A percentile compares a stretch with the other conserved stretches of the same genome.
These are phyloP conservation scores for Atta colombica DNA, from an alignment of 1,140 invertebrate species.

Conservation along the genomic window DNA sequence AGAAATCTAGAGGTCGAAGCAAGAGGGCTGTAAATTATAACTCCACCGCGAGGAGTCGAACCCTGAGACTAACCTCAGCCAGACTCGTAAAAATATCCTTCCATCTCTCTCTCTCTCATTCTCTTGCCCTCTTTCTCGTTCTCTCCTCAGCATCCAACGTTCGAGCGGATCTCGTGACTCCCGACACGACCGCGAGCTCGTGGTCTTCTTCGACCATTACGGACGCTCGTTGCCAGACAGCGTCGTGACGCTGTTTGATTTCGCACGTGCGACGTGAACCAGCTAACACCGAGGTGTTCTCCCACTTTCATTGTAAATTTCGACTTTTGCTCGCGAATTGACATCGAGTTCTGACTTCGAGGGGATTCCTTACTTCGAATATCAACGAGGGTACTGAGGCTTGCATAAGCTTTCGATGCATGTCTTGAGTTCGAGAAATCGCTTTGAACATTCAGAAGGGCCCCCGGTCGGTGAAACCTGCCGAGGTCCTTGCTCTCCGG, in stretches of 20 bases:
- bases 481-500: slow-evolving; percentile 65
- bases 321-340: background rate
- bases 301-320: background rate
- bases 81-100: slow-evolving; percentile 85
- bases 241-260: slow-evolving; percentile 43
- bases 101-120: slow-evolving; percentile 7
- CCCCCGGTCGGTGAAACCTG: slow-evolving; percentile 35
- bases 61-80: slow-evolving; percentile 83
- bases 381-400: background rate
- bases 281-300: background rate
- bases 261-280: slow-evolving; percentile 13
- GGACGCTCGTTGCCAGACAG: slow-evolving; percentile 31
- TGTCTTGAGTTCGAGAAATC: slow-evolving; percentile 22
- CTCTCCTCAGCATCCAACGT: slow-evolving; percentile 39
- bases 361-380: background rate
- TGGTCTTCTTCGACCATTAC: slow-evolving; percentile 46
- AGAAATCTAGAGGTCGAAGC: slow-evolving; percentile 49
- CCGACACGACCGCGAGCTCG: slow-evolving; percentile 53
- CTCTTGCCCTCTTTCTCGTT: background rate
- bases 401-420: slow-evolving; percentile 7
- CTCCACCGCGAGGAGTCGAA: slow-evolving; percentile 85
- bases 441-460: slow-evolving; percentile 29
- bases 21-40: slow-evolving; percentile 85
- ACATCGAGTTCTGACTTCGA: background rate
- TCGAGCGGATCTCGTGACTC: slow-evolving; percentile 64